phyloP scores from a whole-genome alignment of 2,797 vertebrate species.

The Helostoma temminkii region DNA sequence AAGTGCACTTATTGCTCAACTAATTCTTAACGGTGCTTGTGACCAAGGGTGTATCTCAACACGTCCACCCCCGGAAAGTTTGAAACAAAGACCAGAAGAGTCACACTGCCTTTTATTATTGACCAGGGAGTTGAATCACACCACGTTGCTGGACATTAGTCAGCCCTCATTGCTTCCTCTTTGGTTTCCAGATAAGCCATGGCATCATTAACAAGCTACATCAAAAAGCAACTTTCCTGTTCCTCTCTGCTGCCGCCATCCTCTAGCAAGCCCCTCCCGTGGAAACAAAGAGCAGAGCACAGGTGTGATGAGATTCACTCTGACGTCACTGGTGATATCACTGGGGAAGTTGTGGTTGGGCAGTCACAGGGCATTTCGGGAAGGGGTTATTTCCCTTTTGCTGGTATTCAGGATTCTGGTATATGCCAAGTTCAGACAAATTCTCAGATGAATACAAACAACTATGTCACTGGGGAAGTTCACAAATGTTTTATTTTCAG shows the following conservation, averaged over 20 bases:
- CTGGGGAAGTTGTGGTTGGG: slow-evolving; percentile 46
- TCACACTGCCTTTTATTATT: slow-evolving; percentile 31
- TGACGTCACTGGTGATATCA: slow-evolving; percentile 57
- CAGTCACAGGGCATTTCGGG: slow-evolving; percentile 14
- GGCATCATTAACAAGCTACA: slow-evolving; percentile 12
- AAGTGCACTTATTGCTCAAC: slow-evolving; percentile 1
- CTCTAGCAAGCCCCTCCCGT: not conserved
- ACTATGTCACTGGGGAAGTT: slow-evolving; percentile 37
- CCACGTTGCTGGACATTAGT: slow-evolving; percentile 31
- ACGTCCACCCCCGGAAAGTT: slow-evolving; percentile 57
- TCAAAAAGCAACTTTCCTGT: slow-evolving; percentile 11
- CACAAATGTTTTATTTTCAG: not conserved
- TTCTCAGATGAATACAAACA: slow-evolving; percentile 11
- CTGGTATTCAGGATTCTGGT: not conserved
- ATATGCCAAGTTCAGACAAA: slow-evolving; percentile 9
- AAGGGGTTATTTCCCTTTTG: slow-evolving; percentile 18
- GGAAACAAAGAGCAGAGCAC: slow-evolving; percentile 10
- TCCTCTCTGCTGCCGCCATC: not conserved
- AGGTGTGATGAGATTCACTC: slow-evolving; percentile 32
- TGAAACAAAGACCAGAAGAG: slow-evolving; percentile 77
- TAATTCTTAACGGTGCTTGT: no score
- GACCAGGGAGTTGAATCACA: slow-evolving; percentile 53
- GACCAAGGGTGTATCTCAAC: slow-evolving; percentile 40
- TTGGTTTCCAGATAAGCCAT: slow-evolving; percentile 40
- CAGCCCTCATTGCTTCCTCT: slow-evolving; percentile 59